phyloP scores from a whole-genome alignment of 2,888 invertebrate species.

The Calameuta pallipes region DNA sequence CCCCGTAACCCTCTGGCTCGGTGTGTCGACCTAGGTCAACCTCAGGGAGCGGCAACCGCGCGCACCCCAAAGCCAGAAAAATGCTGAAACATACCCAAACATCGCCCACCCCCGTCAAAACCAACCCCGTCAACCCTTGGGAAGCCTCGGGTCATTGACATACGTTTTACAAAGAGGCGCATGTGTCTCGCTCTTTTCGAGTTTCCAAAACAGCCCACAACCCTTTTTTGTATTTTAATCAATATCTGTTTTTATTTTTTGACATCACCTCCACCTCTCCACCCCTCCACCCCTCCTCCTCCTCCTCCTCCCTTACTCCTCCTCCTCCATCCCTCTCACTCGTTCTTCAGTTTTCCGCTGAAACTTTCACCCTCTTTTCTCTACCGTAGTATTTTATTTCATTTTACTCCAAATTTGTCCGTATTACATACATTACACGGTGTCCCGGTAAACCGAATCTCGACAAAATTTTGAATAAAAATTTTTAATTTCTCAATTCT shows the following conservation, averaged over 20 bases:
- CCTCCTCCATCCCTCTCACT: too few species aligned
- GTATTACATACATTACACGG: too few species aligned
- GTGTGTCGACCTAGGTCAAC: constrained; percentile 33
- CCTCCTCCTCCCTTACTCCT: too few species aligned
- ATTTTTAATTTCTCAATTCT: too few species aligned
- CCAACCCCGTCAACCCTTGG: constrained; percentile 37
- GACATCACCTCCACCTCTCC: too few species aligned
- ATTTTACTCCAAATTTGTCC: too few species aligned
- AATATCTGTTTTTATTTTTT: neutral
- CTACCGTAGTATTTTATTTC: too few species aligned
- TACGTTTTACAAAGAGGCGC: constrained; percentile 22
- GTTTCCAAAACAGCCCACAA: neutral
- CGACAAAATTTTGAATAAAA: too few species aligned
- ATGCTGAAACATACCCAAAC: constrained; percentile 43
- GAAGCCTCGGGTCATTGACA: constrained; percentile 45
- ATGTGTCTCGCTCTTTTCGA: neutral
- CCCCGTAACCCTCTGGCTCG: neutral
- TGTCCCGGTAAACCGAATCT: too few species aligned
- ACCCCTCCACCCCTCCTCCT: too few species aligned
- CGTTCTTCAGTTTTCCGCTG: too few species aligned
- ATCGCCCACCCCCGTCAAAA: constrained; percentile 25
- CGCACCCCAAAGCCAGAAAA: constrained; percentile 40
- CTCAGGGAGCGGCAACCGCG: constrained; percentile 18
- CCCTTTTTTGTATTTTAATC: neutral
- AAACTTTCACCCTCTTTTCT: neutral